Evolutionary conservation across 2,888 invertebrate species (phyloP).

Genomic region (Antheraea yamamai): DNA sequence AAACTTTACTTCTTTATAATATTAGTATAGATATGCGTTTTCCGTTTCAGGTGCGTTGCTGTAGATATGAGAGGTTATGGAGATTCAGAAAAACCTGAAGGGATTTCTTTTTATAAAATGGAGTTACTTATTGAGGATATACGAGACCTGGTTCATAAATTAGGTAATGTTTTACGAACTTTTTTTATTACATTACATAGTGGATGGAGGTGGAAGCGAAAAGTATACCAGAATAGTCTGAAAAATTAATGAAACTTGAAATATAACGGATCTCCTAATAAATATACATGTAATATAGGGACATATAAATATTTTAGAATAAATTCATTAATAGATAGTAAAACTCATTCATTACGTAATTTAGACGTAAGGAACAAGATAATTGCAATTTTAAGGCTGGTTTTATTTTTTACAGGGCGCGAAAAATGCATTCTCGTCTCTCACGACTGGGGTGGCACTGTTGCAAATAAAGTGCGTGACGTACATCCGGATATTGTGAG

Average conservation of each 20-base stretch:
- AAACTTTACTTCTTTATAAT: no score
- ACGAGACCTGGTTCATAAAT: slow-evolving; percentile 78
- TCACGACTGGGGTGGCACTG: slow-evolving; percentile 87
- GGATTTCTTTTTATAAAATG: slow-evolving; percentile 72
- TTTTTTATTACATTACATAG: neutral
- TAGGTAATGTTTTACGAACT: slow-evolving; percentile 54
- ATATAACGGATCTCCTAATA: no score
- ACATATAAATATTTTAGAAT: no score
- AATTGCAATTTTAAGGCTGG: no score
- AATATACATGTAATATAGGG: no score
- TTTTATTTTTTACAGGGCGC: slow-evolving; percentile 54
- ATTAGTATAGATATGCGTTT: neutral
- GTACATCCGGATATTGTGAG: slow-evolving; percentile 78
- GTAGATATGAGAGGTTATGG: slow-evolving; percentile 87
- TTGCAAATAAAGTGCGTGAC: slow-evolving; percentile 80
- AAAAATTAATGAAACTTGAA: no score
- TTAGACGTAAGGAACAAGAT: no score
- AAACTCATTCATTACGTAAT: no score
- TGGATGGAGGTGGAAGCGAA: no score
- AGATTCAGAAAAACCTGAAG: slow-evolving; percentile 85
- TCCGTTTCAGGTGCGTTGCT: slow-evolving; percentile 83
- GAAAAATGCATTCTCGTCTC: slow-evolving; percentile 81
- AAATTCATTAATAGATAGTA: no score
- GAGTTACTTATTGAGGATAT: slow-evolving; percentile 82
- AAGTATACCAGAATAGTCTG: no score